Evolutionary conservation across 2,797 vertebrate genomes (phyloP).

Genomic region (Novumbra hubbsi): DNA sequence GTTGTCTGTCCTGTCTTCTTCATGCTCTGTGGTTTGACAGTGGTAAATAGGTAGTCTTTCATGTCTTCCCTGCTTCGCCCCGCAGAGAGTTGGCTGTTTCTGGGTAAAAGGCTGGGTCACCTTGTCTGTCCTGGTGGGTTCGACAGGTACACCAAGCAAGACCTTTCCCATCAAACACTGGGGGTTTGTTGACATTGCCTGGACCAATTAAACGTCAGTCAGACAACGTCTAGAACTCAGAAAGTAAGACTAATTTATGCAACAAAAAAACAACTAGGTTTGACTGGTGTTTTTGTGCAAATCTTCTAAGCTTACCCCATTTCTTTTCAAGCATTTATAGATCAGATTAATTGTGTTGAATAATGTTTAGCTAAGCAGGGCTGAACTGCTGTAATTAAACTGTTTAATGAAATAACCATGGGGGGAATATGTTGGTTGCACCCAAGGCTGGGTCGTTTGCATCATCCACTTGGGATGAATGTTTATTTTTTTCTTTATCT

Average conservation of each 20-base stretch:
- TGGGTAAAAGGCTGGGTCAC: conserved; percentile 19
- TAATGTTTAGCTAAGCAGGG: conserved; percentile 2
- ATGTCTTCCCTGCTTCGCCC: too few relatives aligned
- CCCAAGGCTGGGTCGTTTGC: background rate
- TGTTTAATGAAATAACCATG: background rate
- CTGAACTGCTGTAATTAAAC: background rate
- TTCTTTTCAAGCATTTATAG: background rate
- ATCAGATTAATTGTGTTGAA: background rate
- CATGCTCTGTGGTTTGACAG: conserved; percentile 12
- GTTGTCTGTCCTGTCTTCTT: background rate
- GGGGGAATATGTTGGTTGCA: background rate
- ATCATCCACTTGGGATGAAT: background rate
- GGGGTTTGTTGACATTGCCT: background rate
- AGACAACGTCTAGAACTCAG: background rate
- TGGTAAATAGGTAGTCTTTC: background rate
- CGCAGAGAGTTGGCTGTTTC: conserved; percentile 1
- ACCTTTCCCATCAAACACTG: background rate
- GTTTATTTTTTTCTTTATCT: background rate
- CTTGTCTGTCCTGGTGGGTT: conserved; percentile 5
- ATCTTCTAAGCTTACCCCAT: background rate
- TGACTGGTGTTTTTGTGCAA: background rate
- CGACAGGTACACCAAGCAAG: background rate
- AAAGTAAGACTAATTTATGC: background rate
- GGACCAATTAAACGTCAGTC: background rate
- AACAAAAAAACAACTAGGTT: background rate